Evolutionary conservation across 2,113 vertebrate species (phyloP).

Genomic region (Paedocypris sp.): DNA sequence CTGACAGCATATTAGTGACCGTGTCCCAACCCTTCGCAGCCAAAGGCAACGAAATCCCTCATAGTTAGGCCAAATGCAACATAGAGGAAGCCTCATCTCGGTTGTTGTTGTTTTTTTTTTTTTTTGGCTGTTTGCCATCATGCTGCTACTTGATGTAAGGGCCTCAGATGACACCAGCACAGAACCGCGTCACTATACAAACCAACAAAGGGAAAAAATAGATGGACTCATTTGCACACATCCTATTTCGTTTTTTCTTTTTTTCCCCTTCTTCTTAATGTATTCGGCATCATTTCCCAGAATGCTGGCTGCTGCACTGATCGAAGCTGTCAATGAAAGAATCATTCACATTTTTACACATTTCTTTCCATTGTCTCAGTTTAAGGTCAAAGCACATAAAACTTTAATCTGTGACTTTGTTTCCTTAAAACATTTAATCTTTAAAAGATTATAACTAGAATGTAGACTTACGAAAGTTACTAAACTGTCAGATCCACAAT

Average conservation of each 20-base stretch:
- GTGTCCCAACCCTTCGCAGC: constrained; percentile 34
- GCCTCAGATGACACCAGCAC: constrained; percentile 28
- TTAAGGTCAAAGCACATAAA: background rate
- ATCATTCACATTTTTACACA: constrained; percentile 5
- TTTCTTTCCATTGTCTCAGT: constrained; percentile 18
- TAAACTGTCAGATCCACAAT: too few relatives aligned
- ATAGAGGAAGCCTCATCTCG: constrained; percentile 27
- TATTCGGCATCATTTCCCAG: constrained; percentile 27
- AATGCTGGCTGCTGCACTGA: constrained; percentile 41
- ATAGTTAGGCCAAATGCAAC: too few relatives aligned
- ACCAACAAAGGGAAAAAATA: constrained; percentile 35
- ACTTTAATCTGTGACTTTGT: constrained; percentile 21
- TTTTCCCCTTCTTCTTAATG: background rate
- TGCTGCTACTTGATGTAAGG: constrained; percentile 38
- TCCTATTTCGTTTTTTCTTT: background rate
- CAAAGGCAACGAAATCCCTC: constrained; percentile 43
- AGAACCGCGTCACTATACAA: constrained; percentile 33
- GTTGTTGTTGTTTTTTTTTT: constrained; percentile 14
- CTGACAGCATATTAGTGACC: constrained; percentile 34
- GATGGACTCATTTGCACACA: background rate
- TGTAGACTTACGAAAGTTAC: too few relatives aligned
- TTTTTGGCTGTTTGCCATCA: constrained; percentile 31
- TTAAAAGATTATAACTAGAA: too few relatives aligned
- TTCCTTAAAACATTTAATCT: too few relatives aligned
- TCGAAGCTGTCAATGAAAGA: constrained; percentile 5